Conservation (phyloP, 2,888 invertebrate species). For the Andrena flavipes region DNA sequence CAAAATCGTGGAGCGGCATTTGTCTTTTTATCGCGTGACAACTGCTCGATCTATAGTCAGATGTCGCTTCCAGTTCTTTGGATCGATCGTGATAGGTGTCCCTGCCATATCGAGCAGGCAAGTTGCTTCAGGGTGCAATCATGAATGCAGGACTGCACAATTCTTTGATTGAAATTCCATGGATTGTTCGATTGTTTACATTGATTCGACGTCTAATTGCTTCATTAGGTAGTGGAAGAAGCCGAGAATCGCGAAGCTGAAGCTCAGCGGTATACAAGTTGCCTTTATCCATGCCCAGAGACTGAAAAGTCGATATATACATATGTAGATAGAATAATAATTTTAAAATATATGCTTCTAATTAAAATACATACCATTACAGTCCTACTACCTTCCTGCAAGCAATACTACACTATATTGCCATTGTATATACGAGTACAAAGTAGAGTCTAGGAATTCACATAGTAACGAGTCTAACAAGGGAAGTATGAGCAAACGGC, state of each 20-base stretch:
- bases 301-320: slow-evolving; percentile 84
- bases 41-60: slow-evolving; percentile 14
- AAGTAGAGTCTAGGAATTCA: too few species aligned
- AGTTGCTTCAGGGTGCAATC: slow-evolving; percentile 8
- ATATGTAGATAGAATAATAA: too few species aligned
- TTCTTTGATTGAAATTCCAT: neutral
- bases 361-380: too few species aligned
- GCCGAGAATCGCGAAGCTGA: slow-evolving; percentile 91
- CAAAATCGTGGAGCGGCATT: neutral
- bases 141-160: slow-evolving; percentile 1
- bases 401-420: too few species aligned
- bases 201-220: slow-evolving; percentile 87
- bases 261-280: slow-evolving; percentile 91
- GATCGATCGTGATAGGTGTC: neutral
- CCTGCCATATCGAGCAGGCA: slow-evolving; percentile 7
- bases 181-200: neutral
- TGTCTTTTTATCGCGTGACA: neutral
- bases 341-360: too few species aligned
- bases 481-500: too few species aligned
- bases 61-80: slow-evolving; percentile 29
- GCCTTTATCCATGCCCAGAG: slow-evolving; percentile 92
- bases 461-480: too few species aligned
- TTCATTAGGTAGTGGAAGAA: slow-evolving; percentile 93
- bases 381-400: too few species aligned
- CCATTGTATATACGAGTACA: too few species aligned